These are phyloP conservation scores for Drosophila guanche DNA, from an alignment of 1,140 invertebrate species.

Conservation along the genomic window DNA sequence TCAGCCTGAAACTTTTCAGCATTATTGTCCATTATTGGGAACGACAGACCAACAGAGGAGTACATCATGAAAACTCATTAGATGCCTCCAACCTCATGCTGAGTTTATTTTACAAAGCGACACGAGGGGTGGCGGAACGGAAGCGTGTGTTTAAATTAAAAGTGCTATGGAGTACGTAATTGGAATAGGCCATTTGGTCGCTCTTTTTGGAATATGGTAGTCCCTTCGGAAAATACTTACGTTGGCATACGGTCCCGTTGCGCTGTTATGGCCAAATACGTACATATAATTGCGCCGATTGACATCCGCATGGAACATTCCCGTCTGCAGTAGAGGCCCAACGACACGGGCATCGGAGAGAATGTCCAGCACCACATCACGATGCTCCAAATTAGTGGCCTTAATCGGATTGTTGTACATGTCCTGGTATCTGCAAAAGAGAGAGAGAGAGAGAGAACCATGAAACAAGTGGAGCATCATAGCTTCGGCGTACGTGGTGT, in stretches of 20 bases:
- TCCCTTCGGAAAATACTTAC: slow-evolving; percentile 84
- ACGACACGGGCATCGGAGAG: slow-evolving; percentile 93
- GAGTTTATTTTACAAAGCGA: slow-evolving; percentile 19
- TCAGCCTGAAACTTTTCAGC: slow-evolving; percentile 42
- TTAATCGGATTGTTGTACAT: slow-evolving; percentile 86
- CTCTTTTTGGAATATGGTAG: too few relatives aligned
- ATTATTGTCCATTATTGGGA: slow-evolving; percentile 57
- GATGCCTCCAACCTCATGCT: slow-evolving; percentile 58
- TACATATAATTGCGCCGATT: slow-evolving; percentile 93
- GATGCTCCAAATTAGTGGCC: slow-evolving; percentile 87
- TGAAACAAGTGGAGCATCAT: slow-evolving; percentile 25
- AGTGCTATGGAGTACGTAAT: slow-evolving; percentile 65
- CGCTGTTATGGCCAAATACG: slow-evolving; percentile 92
- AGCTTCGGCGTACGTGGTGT: slow-evolving; percentile 36
- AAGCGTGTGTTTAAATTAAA: slow-evolving; percentile 59
- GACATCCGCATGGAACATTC: slow-evolving; percentile 89
- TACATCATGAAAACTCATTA: slow-evolving; percentile 65
- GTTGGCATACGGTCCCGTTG: slow-evolving; percentile 88
- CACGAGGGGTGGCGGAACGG: too few relatives aligned
- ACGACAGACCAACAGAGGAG: slow-evolving; percentile 1
- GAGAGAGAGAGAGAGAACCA: slow-evolving; percentile 5
- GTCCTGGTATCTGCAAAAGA: slow-evolving; percentile 84
- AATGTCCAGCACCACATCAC: slow-evolving; percentile 93
- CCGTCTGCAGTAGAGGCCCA: slow-evolving; percentile 89
- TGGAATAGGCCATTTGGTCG: slow-evolving; percentile 52